A percentile compares a stretch with the other conserved stretches of the same genome.
These are phyloP conservation scores for Carollia perspicillata DNA, from an alignment of 2,113 vertebrate species.

Conservation along the genomic window DNA sequence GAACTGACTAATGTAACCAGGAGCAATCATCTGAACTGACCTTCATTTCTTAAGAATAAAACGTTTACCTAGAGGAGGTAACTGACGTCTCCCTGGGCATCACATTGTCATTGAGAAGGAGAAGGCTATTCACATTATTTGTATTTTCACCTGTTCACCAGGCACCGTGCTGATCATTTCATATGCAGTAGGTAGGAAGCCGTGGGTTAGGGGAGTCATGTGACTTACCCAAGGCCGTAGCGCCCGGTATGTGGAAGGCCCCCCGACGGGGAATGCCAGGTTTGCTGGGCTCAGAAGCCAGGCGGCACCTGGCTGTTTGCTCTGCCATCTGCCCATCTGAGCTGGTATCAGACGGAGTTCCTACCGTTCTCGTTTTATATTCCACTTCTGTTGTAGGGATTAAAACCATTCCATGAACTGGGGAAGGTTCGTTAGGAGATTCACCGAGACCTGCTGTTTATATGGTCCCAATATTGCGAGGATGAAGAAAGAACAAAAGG, in stretches of 20 bases:
- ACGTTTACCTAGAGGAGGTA: not conserved
- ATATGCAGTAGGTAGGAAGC: not conserved
- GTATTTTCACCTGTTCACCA: not conserved
- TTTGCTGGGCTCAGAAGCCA: not conserved
- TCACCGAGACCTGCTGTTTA: not conserved
- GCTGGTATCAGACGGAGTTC: not conserved
- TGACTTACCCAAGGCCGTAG: not conserved
- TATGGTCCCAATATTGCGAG: not conserved
- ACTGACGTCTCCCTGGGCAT: not conserved
- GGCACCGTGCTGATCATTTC: not conserved
- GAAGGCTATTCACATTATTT: not conserved
- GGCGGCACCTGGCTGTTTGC: not conserved
- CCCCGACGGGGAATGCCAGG: accelerated
- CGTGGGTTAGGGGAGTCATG: not conserved
- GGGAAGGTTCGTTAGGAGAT: not conserved
- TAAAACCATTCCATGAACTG: not conserved
- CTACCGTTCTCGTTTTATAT: not conserved
- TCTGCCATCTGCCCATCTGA: not conserved
- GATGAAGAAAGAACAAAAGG: not conserved
- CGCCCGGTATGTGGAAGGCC: not conserved
- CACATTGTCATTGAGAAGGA: not conserved
- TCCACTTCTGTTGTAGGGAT: not conserved
- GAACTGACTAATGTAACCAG: not conserved
- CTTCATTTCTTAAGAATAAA: not conserved
- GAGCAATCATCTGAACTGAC: not conserved